Evolutionary conservation across 2,888 invertebrate genomes (phyloP).

Genomic region (Ametastegia equiseti): DNA sequence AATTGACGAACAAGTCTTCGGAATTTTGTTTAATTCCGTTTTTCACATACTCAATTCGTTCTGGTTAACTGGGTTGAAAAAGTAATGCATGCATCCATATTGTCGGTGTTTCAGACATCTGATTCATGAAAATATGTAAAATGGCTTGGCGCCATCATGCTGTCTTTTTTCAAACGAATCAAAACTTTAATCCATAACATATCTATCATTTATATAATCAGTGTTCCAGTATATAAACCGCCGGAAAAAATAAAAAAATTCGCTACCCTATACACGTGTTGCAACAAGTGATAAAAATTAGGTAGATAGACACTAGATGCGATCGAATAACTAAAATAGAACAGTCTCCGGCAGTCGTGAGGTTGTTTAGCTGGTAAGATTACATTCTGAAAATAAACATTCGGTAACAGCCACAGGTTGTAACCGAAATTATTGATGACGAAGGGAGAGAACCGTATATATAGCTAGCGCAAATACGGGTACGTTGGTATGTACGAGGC

Average conservation of each 20-base stretch:
- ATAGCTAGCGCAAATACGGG: no score
- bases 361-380: background rate
- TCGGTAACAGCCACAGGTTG: slow-evolving; percentile 1
- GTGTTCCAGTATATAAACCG: background rate
- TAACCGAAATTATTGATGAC: slow-evolving; percentile 5
- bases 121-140: background rate
- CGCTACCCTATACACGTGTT: background rate
- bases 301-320: background rate
- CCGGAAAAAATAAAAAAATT: background rate
- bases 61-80: no score
- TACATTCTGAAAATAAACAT: background rate
- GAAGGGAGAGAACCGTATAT: background rate
- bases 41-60: no score
- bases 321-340: background rate
- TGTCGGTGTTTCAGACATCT: background rate
- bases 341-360: background rate
- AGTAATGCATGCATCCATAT: no score
- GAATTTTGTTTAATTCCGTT: no score
- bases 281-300: background rate
- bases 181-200: background rate
- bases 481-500: no score
- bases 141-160: background rate
- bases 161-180: no score
- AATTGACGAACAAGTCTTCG: no score
- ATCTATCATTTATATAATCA: background rate